These are phyloP conservation scores for Chrysopa pallens DNA, from an alignment of 1,140 invertebrate species.

Conservation along the genomic window DNA sequence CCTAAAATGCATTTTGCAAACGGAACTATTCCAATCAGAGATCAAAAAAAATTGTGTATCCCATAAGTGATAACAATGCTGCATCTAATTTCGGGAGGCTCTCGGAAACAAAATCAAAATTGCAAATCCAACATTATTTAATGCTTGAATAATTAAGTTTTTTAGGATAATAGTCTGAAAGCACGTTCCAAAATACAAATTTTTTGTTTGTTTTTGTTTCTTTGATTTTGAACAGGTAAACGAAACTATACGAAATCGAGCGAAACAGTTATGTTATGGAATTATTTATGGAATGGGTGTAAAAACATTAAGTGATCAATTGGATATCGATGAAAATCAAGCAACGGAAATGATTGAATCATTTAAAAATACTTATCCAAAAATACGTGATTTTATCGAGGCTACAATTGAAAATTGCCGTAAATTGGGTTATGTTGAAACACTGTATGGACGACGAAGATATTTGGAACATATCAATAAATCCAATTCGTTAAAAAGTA, in stretches of 20 bases:
- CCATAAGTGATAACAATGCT: too few relatives aligned
- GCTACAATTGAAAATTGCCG: slow-evolving; percentile 48
- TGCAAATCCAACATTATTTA: too few relatives aligned
- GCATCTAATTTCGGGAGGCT: too few relatives aligned
- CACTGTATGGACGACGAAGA: slow-evolving; percentile 59
- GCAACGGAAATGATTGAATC: slow-evolving; percentile 61
- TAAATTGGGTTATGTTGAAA: slow-evolving; percentile 62
- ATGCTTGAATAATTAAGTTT: too few relatives aligned
- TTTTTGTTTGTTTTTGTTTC: too few relatives aligned
- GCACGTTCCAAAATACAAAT: too few relatives aligned
- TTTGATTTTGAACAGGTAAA: slow-evolving; percentile 34
- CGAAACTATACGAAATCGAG: slow-evolving; percentile 57
- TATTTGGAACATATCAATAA: slow-evolving; percentile 59
- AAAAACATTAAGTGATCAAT: slow-evolving; percentile 60
- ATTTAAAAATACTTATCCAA: slow-evolving; percentile 71
- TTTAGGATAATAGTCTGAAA: too few relatives aligned
- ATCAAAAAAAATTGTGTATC: too few relatives aligned
- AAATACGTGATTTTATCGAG: slow-evolving; percentile 45
- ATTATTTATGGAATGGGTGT: slow-evolving; percentile 96
- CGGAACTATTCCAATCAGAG: too few relatives aligned
- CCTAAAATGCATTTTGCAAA: too few relatives aligned
- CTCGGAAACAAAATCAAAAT: too few relatives aligned
- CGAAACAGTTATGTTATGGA: slow-evolving; percentile 91
- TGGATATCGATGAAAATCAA: slow-evolving; percentile 64
- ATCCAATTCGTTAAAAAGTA: slow-evolving; percentile 37